Evolutionary conservation across 1,140 invertebrate genomes (phyloP).

Genomic region (Heliconius nattereri): DNA sequence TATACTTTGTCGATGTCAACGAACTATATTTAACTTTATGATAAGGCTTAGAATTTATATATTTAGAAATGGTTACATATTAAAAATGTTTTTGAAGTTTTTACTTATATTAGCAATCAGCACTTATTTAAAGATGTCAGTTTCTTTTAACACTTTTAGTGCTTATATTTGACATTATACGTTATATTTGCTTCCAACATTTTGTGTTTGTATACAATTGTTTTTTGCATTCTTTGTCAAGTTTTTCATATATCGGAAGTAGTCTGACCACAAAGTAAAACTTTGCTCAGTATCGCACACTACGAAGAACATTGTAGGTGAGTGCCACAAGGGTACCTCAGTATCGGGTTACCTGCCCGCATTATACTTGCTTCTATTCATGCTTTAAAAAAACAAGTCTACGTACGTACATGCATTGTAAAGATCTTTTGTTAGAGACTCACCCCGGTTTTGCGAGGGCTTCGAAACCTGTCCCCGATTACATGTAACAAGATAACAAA

Average conservation of each 20-base stretch:
- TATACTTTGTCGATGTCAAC: background rate
- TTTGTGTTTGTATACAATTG: background rate
- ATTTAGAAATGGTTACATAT: background rate
- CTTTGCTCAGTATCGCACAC: conserved; percentile 30
- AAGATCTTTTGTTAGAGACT: conserved; percentile 53
- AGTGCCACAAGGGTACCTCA: conserved; percentile 38
- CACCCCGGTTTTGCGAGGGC: conserved; percentile 51
- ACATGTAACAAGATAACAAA: conserved; percentile 60
- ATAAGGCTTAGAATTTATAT: too few relatives aligned
- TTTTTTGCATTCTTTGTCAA: conserved; percentile 5
- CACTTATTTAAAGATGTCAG: too few relatives aligned
- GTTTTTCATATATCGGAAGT: conserved; percentile 31
- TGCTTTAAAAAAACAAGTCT: conserved; percentile 55
- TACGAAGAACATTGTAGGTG: conserved; percentile 32
- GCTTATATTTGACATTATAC: background rate
- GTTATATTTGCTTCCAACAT: background rate
- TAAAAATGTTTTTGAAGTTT: background rate
- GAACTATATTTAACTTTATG: background rate
- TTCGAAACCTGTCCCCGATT: conserved; percentile 58
- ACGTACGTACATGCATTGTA: conserved; percentile 39
- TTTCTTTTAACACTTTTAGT: background rate
- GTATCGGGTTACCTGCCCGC: conserved; percentile 61
- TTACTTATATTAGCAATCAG: background rate
- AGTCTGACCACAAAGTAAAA: conserved; percentile 43
- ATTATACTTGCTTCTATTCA: conserved; percentile 57